A percentile compares a stretch with the other conserved stretches of the same genome.
Conservation (phyloP, 2,888 invertebrate genomes). For the Sesia bembeciformis region DNA sequence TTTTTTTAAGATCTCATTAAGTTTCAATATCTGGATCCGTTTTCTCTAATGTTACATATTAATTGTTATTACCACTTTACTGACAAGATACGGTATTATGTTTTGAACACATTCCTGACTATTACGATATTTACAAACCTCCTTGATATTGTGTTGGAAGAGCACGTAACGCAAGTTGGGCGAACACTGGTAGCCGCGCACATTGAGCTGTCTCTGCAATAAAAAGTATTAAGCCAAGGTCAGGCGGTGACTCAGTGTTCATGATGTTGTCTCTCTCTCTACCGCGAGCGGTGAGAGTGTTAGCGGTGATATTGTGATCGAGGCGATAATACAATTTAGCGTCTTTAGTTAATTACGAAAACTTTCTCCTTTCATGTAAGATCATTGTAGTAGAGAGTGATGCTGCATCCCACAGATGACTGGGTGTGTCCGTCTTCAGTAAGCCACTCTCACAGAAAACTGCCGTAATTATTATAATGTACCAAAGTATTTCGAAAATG, state of each 20-base stretch:
- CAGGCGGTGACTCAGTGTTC: slow-evolving; percentile 8
- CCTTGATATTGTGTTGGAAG: slow-evolving; percentile 91
- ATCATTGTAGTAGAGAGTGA: too few relatives aligned
- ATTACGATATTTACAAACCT: slow-evolving; percentile 66
- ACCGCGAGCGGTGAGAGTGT: slow-evolving; percentile 10
- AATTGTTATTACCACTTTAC: too few relatives aligned
- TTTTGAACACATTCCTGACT: too few relatives aligned
- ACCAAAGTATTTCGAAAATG: too few relatives aligned
- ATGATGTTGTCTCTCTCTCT: slow-evolving; percentile 9
- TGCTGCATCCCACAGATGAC: too few relatives aligned
- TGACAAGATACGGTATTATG: too few relatives aligned
- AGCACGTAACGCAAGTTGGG: slow-evolving; percentile 89
- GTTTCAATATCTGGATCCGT: too few relatives aligned
- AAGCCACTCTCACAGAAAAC: too few relatives aligned
- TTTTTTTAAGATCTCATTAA: too few relatives aligned
- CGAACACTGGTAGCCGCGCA: slow-evolving; percentile 90
- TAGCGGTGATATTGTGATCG: slow-evolving; percentile 6
- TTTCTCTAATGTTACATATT: too few relatives aligned
- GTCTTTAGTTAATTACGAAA: slow-evolving; percentile 9
- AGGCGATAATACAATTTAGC: slow-evolving; percentile 8
- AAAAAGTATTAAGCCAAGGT: slow-evolving; percentile 10
- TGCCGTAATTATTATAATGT: too few relatives aligned
- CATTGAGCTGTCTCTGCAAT: slow-evolving; percentile 88
- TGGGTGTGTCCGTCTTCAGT: too few relatives aligned
- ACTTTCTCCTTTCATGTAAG: slow-evolving; percentile 1